Base-by-base conservation (phyloP, 2,113 vertebrate genomes). In the Hippocampus mohnikei region DNA sequence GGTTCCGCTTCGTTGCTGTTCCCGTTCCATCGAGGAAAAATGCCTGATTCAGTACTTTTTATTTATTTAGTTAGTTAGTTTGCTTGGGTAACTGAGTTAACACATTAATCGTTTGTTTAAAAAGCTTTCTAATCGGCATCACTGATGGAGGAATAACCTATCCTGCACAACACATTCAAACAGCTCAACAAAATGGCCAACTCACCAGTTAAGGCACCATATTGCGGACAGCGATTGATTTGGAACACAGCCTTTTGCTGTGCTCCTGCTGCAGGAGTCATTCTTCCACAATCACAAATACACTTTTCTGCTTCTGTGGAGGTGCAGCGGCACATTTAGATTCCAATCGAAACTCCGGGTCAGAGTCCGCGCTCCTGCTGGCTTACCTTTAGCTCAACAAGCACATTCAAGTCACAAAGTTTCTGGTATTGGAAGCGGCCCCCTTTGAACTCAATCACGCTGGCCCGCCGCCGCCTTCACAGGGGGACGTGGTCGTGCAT, bases 1-100 rank as follows among this genome's bases (percentile, higher is more conserved):
- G 66, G 73, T 73, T 71, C 76, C 65, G 33, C 60, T 40, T 40
- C 59, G 67, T 78, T 59, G 75, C 79, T 75, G 56, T 77, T 33
- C 67, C 42, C 60, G 56, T 44, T 65, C 46, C 20, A 62, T 62
- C 20, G 21, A 37, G 33, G 33, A 23, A 46, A 65, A 20, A 44
- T 66, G 42, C 23, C 21, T 7, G 13, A 44, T 25, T 27, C 8
- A 18, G 64, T 48, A 3, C 13, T 66, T 46, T 37, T 37, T 37
- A 37, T 33, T 33, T 33, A 33, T 37, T 37, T 37, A 5, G 0
- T 37, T 33, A 33, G 0, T 33, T 37, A 37, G 33, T 37, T 37
- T 37, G 33, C 33, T 37, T 37, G 33, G 33, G 33, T 37, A 37
- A 37, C 33, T 6, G 33, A 37, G 33, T 37, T 37, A 37, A 37